phyloP scores from a whole-genome alignment of 2,113 vertebrate genomes.

The Podiceps cristatus region DNA sequence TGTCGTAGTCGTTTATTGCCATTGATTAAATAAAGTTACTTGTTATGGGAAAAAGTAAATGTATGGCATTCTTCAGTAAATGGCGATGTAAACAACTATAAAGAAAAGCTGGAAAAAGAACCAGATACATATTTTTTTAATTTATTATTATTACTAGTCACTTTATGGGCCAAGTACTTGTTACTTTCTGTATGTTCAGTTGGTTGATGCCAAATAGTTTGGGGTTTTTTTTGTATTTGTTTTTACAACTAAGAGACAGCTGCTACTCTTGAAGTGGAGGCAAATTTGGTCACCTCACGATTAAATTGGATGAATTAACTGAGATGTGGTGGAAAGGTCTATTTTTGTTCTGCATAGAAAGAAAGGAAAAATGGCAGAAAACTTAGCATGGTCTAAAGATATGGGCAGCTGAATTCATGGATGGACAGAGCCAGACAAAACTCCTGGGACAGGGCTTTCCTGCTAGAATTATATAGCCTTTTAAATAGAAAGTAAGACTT shows the following conservation, averaged over 20 bases:
- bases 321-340: background rate
- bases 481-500: background rate
- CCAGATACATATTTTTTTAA: background rate
- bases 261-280: background rate
- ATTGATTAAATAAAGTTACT: background rate
- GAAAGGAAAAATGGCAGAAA: background rate
- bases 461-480: background rate
- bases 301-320: background rate
- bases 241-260: background rate
- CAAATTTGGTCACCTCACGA: background rate
- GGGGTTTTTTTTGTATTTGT: background rate
- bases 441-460: background rate
- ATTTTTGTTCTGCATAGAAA: background rate
- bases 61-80: background rate
- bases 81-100: background rate
- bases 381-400: background rate
- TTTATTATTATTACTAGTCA: background rate
- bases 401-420: background rate
- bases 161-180: background rate
- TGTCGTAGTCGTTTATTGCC: background rate
- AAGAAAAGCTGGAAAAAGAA: background rate
- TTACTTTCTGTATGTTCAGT: background rate
- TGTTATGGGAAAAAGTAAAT: background rate
- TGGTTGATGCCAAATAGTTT: background rate
- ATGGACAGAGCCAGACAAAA: background rate